A percentile compares a stretch with the other conserved stretches of the same genome.
phyloP scores from a whole-genome alignment of 2,113 vertebrate species.

The Motacilla tschutschensis region DNA sequence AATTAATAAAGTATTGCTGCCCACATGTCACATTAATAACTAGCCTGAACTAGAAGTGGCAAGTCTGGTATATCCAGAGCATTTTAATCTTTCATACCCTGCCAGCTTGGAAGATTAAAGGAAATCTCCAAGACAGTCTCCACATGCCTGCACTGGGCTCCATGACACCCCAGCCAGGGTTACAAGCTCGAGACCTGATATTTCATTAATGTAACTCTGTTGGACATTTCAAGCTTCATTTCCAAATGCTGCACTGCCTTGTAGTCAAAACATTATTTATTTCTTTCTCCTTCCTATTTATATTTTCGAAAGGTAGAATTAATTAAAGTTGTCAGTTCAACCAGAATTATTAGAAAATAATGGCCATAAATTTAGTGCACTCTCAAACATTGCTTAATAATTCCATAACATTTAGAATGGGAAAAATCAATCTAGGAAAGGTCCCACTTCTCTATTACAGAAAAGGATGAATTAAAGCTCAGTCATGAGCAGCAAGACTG shows the following conservation, averaged over 20 bases:
- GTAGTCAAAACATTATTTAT: background rate
- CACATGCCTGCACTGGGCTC: background rate
- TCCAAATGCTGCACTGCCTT: background rate
- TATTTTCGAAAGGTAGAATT: constrained; percentile 29
- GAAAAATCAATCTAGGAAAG: constrained; percentile 18
- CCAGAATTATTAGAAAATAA: constrained; percentile 53
- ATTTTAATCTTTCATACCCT: constrained; percentile 43
- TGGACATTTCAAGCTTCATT: background rate
- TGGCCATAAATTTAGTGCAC: constrained; percentile 19
- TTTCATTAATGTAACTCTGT: background rate
- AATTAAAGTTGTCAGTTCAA: constrained; percentile 48
- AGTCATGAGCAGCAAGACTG: background rate
- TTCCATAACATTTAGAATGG: constrained; percentile 36
- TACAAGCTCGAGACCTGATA: background rate
- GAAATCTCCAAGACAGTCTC: background rate
- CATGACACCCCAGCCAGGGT: background rate
- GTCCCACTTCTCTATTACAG: background rate
- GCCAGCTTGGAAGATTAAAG: constrained; percentile 2
- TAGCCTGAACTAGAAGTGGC: constrained; percentile 22
- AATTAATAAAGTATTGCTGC: constrained; percentile 62
- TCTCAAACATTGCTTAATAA: constrained; percentile 29
- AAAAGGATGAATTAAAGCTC: background rate
- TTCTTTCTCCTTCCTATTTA: constrained; percentile 3
- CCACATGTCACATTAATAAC: constrained; percentile 56
- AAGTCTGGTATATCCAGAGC: constrained; percentile 10